Evolutionary conservation across 2,888 invertebrate genomes (phyloP).

Genomic region (Icerya purchasi): DNA sequence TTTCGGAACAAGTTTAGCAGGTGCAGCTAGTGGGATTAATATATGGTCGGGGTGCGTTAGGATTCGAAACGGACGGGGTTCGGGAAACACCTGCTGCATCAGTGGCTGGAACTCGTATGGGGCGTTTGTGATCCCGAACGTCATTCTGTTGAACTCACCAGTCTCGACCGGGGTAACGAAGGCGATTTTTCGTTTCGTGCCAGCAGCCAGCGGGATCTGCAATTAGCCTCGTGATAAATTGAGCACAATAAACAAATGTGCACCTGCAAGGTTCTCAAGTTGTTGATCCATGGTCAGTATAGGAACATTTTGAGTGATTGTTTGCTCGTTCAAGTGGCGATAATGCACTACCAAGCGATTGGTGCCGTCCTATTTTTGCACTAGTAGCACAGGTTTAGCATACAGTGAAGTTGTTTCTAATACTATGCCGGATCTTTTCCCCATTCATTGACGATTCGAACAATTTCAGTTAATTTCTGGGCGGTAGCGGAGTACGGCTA

Average conservation of each 20-base stretch:
- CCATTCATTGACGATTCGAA: conserved; percentile 1
- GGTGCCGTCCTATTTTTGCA: conserved; percentile 20
- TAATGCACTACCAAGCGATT: conserved; percentile 18
- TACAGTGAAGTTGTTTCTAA: background rate
- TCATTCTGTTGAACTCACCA: too few species aligned
- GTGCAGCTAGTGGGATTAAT: too few species aligned
- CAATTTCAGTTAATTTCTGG: background rate
- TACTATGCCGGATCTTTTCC: background rate
- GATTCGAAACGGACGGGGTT: too few species aligned
- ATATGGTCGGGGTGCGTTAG: too few species aligned
- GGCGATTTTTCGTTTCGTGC: conserved; percentile 20
- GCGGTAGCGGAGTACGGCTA: background rate
- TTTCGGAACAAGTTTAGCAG: too few species aligned
- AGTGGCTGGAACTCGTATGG: too few species aligned
- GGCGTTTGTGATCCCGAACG: too few species aligned
- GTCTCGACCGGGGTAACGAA: conserved; percentile 22
- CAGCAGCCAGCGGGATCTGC: conserved; percentile 19
- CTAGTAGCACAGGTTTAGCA: conserved; percentile 21
- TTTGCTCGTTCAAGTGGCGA: conserved; percentile 17
- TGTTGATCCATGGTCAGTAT: background rate
- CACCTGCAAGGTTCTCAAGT: background rate
- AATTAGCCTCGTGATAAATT: conserved; percentile 20
- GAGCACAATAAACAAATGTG: conserved; percentile 11
- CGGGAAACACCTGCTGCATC: too few species aligned
- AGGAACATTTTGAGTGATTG: background rate